Conservation (phyloP, 2,797 vertebrate genomes). For the Darevskia nairensis region DNA sequence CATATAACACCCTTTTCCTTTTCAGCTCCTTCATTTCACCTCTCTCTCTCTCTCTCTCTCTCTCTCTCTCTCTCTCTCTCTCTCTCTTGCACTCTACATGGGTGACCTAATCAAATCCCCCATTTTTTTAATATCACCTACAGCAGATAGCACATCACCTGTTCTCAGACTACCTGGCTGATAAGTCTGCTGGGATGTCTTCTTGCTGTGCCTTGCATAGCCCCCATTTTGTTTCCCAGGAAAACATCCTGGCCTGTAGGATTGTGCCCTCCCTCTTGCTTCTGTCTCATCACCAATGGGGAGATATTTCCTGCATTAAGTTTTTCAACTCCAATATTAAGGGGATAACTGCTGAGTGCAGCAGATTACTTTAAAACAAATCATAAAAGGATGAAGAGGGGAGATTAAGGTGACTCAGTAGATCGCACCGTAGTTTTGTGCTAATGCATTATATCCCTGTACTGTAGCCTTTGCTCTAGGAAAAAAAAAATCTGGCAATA, state of each 20-base stretch:
- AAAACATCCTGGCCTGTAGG: background rate
- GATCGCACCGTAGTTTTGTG: conserved; percentile 65
- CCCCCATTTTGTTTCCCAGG: background rate
- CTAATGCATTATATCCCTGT: conserved; percentile 61
- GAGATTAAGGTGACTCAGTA: conserved; percentile 63
- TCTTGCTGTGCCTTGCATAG: background rate
- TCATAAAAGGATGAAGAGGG: conserved; percentile 59
- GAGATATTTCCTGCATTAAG: conserved; percentile 44
- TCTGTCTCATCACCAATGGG: conserved; percentile 11
- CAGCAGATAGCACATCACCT: too few species aligned
- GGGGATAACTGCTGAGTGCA: conserved; percentile 24
- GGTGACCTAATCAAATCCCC: background rate
- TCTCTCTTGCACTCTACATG: background rate
- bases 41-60: background rate
- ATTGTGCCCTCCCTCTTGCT: background rate
- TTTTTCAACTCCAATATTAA: conserved; percentile 36
- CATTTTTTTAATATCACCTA: background rate
- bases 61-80: too few species aligned
- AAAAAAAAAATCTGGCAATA: conserved; percentile 56
- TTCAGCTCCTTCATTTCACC: background rate
- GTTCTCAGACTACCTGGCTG: background rate
- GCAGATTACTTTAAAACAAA: conserved; percentile 63
- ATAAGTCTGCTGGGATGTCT: background rate
- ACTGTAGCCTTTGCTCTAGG: conserved; percentile 59
- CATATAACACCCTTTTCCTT: background rate